phyloP scores from a whole-genome alignment of 2,888 invertebrate genomes.

The Amphipoea lucens region DNA sequence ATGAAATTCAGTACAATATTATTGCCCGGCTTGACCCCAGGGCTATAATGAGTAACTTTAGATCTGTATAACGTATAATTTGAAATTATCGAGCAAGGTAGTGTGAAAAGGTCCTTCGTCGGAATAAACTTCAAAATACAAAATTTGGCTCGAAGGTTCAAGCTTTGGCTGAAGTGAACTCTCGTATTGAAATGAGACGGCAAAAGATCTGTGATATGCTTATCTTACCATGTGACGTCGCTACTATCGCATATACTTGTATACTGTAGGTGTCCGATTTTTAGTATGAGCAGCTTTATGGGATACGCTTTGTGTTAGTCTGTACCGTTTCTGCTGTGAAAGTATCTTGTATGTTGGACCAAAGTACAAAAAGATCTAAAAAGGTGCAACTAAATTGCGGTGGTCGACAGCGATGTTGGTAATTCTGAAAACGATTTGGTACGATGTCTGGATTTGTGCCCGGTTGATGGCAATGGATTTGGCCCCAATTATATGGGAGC shows the following conservation, averaged over 20 bases:
- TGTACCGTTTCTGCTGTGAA: background rate
- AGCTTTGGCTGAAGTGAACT: background rate
- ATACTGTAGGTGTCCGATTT: too few species aligned
- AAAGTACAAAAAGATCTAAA: background rate
- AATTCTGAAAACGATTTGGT: background rate
- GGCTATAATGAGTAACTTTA: background rate
- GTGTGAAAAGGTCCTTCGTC: too few species aligned
- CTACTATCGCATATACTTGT: conserved; percentile 19
- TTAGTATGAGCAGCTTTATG: too few species aligned
- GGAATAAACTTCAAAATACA: too few species aligned
- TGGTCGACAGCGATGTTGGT: background rate
- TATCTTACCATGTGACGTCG: background rate
- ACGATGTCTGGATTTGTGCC: too few species aligned
- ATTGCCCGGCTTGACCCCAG: background rate
- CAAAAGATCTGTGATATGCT: background rate
- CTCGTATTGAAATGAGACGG: background rate
- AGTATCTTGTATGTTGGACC: background rate
- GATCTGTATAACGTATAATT: background rate
- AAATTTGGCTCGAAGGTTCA: background rate
- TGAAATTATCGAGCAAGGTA: background rate
- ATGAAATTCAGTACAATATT: background rate
- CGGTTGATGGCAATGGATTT: too few species aligned
- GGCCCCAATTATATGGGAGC: too few species aligned
- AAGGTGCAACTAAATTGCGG: background rate
- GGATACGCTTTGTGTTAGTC: background rate